These are phyloP conservation scores for Megathymus violae DNA, from an alignment of 1,140 invertebrate genomes.

Conservation along the genomic window DNA sequence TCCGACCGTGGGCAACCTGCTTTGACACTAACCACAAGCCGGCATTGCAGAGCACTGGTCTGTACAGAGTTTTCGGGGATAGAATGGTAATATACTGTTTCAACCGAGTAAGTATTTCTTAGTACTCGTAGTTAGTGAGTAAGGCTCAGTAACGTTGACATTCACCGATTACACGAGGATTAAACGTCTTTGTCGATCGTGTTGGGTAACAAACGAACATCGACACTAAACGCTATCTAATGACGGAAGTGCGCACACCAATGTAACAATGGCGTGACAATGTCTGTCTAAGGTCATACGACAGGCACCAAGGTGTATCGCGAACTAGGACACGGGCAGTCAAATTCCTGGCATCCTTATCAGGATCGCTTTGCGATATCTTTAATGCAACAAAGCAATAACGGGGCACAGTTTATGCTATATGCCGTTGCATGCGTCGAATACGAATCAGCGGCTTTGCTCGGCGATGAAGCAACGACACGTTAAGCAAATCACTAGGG, in stretches of 20 bases:
- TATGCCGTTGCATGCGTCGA: constrained; percentile 47
- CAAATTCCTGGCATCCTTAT: constrained; percentile 48
- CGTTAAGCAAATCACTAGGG: constrained; percentile 24
- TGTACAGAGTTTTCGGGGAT: too few relatives aligned
- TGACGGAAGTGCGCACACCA: background rate
- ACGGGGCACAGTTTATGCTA: constrained; percentile 53
- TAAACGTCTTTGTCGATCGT: too few relatives aligned
- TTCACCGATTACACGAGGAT: too few relatives aligned
- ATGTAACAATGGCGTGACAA: constrained; percentile 7
- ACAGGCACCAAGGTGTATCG: constrained; percentile 11
- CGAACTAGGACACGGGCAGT: constrained; percentile 32
- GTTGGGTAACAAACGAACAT: background rate
- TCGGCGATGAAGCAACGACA: constrained; percentile 51
- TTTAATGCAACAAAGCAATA: constrained; percentile 52
- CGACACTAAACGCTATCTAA: background rate
- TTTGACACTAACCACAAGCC: too few relatives aligned
- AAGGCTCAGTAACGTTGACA: too few relatives aligned
- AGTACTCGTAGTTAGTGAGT: too few relatives aligned
- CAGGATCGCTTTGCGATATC: constrained; percentile 50
- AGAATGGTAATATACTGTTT: too few relatives aligned
- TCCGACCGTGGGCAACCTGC: too few relatives aligned
- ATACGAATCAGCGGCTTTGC: constrained; percentile 62
- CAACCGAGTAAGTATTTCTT: too few relatives aligned
- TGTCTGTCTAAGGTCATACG: background rate
- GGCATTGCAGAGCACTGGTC: too few relatives aligned